Evolutionary conservation across 2,888 invertebrate genomes (phyloP).

Genomic region (Clunio marinus): DNA sequence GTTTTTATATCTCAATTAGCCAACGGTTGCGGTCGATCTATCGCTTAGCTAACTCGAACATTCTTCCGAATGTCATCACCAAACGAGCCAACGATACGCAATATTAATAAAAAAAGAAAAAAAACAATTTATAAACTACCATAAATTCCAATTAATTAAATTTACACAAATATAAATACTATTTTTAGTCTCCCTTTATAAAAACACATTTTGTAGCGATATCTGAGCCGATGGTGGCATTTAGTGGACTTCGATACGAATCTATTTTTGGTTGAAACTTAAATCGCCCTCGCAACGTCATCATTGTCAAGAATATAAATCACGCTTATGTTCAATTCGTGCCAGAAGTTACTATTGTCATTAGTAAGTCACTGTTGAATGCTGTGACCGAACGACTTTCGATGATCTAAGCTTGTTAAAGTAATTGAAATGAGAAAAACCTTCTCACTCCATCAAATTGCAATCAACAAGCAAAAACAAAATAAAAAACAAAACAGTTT

Average conservation of each 20-base stretch:
- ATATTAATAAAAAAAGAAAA: no score
- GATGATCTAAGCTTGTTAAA: no score
- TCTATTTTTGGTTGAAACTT: background rate
- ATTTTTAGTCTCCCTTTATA: slow-evolving; percentile 5
- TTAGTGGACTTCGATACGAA: background rate
- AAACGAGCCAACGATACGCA: no score
- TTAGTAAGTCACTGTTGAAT: no score
- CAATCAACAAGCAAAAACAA: background rate
- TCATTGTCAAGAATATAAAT: background rate
- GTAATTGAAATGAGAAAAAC: no score
- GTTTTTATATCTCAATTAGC: background rate
- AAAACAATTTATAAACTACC: slow-evolving; percentile 2
- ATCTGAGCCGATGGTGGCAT: background rate
- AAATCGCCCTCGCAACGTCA: background rate
- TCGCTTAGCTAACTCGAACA: no score
- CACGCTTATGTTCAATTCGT: no score
- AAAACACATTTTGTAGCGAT: no score
- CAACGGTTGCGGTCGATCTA: background rate
- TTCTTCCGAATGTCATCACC: no score
- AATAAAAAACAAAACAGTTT: no score
- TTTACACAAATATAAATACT: slow-evolving; percentile 9
- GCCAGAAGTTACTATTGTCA: no score
- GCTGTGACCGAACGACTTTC: no score
- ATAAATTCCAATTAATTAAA: slow-evolving; percentile 23
- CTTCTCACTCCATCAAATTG: background rate